Base-by-base conservation (phyloP, 2,113 vertebrate genomes). In the Synchiropus splendidus region DNA sequence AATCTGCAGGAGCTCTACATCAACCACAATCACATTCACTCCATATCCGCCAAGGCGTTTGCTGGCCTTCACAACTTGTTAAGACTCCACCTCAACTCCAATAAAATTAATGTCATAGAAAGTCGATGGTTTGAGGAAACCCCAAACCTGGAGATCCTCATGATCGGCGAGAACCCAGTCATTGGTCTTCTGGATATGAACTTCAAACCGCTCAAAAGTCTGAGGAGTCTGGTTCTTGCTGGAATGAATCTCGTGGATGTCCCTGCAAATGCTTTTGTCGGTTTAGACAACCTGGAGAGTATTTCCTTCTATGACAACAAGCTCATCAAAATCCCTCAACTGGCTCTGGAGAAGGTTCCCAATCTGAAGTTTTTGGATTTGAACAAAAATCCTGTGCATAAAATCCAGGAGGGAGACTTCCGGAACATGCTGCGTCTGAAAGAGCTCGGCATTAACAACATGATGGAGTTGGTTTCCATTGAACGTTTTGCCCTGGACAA, bases 281-380 rank as follows among this genome's bases (percentile, higher is more conserved):
- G 95, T 35, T 65, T 99, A 72, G 87, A 94, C 48, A 97, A 85
- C 31, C 85, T 99, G 0, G 95, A 99, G 70, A 99, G 95, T 27
- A 89, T 99, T 51, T 98, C 94, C 6, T 98, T 99, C 72, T 98
- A 98, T 2, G 92, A 98, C 70, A 99, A 99, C 77, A 90, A 89
- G 52, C 51, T 99, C 51, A 78, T 86, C 32, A 85, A 82, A 70
- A 92, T 99, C 39, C 95, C 95, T 57, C 93, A 96, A 41, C 83
- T 91, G 2, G 89, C 95, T 6, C 83, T 99, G 21, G 88, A 93
- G 58, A 97, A 92, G 64, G 87, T 97, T 39, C 91, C 91, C 14
- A 93, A 92, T 53, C 73, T 99, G 50, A 99, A 99, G 75, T 99
- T 99, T 70, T 76, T 99, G 51, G 95, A 99, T 66, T 86, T 99